phyloP scores from a whole-genome alignment of 2,797 vertebrate species.

The Tadarida brasiliensis region DNA sequence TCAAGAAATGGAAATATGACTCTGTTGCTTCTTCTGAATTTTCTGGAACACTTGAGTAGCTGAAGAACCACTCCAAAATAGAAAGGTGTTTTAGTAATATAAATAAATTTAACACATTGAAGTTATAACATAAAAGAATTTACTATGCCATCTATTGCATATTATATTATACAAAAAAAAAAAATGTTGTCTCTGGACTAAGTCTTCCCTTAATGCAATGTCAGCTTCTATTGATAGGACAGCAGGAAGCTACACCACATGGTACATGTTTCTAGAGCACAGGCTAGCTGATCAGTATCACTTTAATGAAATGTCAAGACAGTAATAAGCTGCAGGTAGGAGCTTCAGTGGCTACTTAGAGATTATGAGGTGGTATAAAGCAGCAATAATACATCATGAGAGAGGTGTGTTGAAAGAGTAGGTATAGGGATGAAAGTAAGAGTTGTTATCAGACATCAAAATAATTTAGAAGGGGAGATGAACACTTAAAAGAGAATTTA shows the following conservation, averaged over 20 bases:
- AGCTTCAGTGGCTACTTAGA: neutral
- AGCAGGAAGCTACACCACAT: neutral
- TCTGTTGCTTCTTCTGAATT: neutral
- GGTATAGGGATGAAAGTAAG: neutral
- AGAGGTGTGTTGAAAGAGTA: neutral
- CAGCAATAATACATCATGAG: neutral
- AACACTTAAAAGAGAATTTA: neutral
- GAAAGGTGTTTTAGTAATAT: neutral
- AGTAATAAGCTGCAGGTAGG: neutral
- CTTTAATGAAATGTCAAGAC: conserved; percentile 60
- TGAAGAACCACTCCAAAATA: neutral
- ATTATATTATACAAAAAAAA: neutral
- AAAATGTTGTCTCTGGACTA: neutral
- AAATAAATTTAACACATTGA: neutral
- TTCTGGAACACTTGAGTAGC: neutral
- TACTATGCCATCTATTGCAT: neutral
- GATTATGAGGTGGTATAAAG: neutral
- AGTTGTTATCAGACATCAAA: neutral
- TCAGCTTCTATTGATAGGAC: neutral
- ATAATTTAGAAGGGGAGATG: neutral
- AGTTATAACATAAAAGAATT: neutral
- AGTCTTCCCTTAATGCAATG: neutral
- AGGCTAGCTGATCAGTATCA: conserved; percentile 30
- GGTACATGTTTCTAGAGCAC: neutral
- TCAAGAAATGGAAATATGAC: neutral